Percentiles rank a stretch among this genome's conserved stretches.
Evolutionary conservation across 2,113 vertebrate species (phyloP).

Genomic region (Anseranas semipalmata): DNA sequence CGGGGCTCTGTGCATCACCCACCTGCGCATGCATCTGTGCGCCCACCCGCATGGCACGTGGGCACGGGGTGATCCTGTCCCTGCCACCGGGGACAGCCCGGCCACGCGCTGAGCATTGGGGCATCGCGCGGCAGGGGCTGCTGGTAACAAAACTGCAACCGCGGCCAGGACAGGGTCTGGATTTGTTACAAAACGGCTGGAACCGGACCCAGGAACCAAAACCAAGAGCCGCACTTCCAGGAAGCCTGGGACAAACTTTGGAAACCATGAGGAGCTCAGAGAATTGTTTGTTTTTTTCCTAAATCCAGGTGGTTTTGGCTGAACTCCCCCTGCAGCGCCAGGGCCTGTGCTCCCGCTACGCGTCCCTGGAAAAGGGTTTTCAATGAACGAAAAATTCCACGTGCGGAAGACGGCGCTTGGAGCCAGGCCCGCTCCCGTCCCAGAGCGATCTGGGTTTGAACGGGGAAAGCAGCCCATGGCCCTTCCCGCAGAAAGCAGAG

Average conservation of each 20-base stretch:
- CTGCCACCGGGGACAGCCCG: neutral
- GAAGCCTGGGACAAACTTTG: neutral
- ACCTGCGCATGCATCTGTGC: rapidly evolving
- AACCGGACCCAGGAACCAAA: neutral
- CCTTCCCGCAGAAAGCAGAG: neutral
- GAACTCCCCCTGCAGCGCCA: neutral
- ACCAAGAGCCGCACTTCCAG: neutral
- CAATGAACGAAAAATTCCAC: neutral
- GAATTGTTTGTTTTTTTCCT: slow-evolving; percentile 18
- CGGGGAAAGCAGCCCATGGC: neutral
- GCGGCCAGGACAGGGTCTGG: neutral
- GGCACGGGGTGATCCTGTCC: rapidly evolving
- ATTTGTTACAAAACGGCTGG: neutral
- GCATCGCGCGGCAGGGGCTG: neutral
- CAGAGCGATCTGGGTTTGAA: neutral
- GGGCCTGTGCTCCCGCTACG: neutral
- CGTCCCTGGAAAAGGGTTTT: neutral
- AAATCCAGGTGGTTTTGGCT: slow-evolving; percentile 33
- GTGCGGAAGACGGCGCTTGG: neutral
- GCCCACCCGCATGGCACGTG: rapidly evolving
- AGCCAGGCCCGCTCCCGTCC: rapidly evolving
- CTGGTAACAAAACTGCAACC: neutral
- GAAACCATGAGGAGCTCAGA: neutral
- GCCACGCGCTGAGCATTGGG: rapidly evolving
- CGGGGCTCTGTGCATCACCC: neutral